phyloP scores from a whole-genome alignment of 2,888 invertebrate species.

The Drosophila kambysellisi region DNA sequence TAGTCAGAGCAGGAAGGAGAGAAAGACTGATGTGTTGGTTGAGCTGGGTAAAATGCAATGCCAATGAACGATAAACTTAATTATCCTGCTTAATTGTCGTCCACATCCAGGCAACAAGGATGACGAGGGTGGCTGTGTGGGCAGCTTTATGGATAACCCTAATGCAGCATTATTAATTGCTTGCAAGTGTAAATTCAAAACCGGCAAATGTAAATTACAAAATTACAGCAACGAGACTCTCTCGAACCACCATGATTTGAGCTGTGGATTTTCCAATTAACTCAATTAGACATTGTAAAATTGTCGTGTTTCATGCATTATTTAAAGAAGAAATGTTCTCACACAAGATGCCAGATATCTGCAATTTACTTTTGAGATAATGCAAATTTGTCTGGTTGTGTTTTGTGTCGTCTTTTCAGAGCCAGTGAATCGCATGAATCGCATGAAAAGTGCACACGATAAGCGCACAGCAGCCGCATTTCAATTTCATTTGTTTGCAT shows the following conservation, averaged over 20 bases:
- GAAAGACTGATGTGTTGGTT: not conserved
- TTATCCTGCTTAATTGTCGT: slow-evolving; percentile 82
- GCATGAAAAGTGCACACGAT: slow-evolving; percentile 49
- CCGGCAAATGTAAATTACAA: slow-evolving; percentile 75
- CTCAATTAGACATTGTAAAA: slow-evolving; percentile 62
- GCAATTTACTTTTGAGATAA: slow-evolving; percentile 46
- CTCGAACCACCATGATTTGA: not conserved
- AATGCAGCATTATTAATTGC: slow-evolving; percentile 84
- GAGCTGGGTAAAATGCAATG: slow-evolving; percentile 51
- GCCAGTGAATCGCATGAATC: slow-evolving; percentile 42
- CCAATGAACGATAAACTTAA: slow-evolving; percentile 83
- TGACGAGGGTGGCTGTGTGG: slow-evolving; percentile 32
- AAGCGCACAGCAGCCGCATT: slow-evolving; percentile 52
- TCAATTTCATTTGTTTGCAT: slow-evolving; percentile 82
- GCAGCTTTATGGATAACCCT: slow-evolving; percentile 68
- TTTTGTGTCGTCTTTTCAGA: slow-evolving; percentile 34
- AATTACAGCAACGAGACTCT: slow-evolving; percentile 55
- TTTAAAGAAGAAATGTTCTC: slow-evolving; percentile 46
- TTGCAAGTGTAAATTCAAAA: slow-evolving; percentile 81
- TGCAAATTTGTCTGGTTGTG: slow-evolving; percentile 35
- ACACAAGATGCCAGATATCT: not conserved
- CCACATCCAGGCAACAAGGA: slow-evolving; percentile 16
- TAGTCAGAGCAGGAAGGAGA: not conserved
- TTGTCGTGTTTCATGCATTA: slow-evolving; percentile 47
- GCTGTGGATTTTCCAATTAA: slow-evolving; percentile 57